These are phyloP conservation scores for Oscheius sp. DNA, from an alignment of 2,888 invertebrate genomes.

Conservation along the genomic window DNA sequence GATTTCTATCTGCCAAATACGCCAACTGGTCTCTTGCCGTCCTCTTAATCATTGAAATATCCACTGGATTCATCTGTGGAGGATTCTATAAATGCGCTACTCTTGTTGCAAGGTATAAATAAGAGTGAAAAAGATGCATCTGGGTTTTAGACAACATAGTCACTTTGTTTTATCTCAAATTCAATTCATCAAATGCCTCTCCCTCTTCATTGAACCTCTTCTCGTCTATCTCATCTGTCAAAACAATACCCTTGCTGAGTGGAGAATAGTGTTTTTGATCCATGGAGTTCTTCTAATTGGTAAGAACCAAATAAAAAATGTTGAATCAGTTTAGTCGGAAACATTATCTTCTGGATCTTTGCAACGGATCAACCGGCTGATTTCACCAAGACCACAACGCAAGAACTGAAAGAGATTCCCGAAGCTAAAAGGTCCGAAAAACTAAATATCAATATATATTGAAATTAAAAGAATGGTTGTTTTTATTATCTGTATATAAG, in stretches of 20 bases:
- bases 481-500: slow-evolving; percentile 4
- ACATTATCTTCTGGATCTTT: slow-evolving; percentile 60
- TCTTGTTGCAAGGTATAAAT: slow-evolving; percentile 55
- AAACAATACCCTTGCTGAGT: slow-evolving; percentile 54
- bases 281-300: slow-evolving; percentile 53
- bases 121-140: not conserved
- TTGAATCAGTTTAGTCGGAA: slow-evolving; percentile 42
- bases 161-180: slow-evolving; percentile 67
- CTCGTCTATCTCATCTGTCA: slow-evolving; percentile 55
- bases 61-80: slow-evolving; percentile 61
- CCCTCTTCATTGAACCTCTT: slow-evolving; percentile 65
- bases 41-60: slow-evolving; percentile 53
- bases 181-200: slow-evolving; percentile 66
- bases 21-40: slow-evolving; percentile 42
- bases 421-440: slow-evolving; percentile 46
- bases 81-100: slow-evolving; percentile 64
- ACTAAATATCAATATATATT: not conserved
- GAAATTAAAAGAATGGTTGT: not conserved
- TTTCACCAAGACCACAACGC: slow-evolving; percentile 50
- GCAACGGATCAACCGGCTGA: slow-evolving; percentile 65
- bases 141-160: slow-evolving; percentile 65
- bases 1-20: slow-evolving; percentile 50
- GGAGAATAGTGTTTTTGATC: slow-evolving; percentile 61
- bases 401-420: slow-evolving; percentile 45
- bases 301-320: not conserved